phyloP scores from a whole-genome alignment of 2,113 vertebrate genomes.

The Colossoma macropomum region DNA sequence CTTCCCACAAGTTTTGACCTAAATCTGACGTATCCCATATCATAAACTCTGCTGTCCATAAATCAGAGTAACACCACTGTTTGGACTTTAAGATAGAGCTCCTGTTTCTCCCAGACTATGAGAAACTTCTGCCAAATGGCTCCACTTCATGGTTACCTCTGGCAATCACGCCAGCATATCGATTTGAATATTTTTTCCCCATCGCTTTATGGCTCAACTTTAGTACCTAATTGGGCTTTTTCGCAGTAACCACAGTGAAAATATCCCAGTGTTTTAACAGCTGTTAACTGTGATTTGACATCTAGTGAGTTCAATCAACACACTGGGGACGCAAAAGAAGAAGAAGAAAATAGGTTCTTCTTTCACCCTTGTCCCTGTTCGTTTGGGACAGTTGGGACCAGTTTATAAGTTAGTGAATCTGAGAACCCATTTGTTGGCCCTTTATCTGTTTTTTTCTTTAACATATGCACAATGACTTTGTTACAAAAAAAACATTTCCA shows the following conservation, averaged over 20 bases:
- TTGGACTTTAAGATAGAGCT: slow-evolving; percentile 39
- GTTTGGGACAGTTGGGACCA: slow-evolving; percentile 5
- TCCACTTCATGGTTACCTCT: slow-evolving; percentile 45
- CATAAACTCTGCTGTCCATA: slow-evolving; percentile 50
- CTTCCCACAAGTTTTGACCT: slow-evolving; percentile 56
- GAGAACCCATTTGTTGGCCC: background rate
- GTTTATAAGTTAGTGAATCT: slow-evolving; percentile 52
- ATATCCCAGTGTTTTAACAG: slow-evolving; percentile 59
- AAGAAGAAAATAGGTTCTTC: slow-evolving; percentile 17
- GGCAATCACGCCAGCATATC: slow-evolving; percentile 32
- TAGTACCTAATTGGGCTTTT: slow-evolving; percentile 54
- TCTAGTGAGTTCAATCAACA: slow-evolving; percentile 54
- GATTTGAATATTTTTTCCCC: slow-evolving; percentile 29
- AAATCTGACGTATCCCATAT: slow-evolving; percentile 53
- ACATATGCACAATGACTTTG: background rate
- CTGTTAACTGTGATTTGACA: slow-evolving; percentile 58
- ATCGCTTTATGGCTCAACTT: slow-evolving; percentile 44
- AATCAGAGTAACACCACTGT: slow-evolving; percentile 58
- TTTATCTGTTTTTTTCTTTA: too few species aligned
- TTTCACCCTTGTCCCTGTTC: background rate
- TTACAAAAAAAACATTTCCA: background rate
- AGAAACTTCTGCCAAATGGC: slow-evolving; percentile 44
- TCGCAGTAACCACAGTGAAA: slow-evolving; percentile 53
- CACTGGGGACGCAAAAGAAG: slow-evolving; percentile 16
- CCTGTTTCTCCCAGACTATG: slow-evolving; percentile 46